Conservation (phyloP, 2,113 vertebrate species). For the Tragelaphus strepsiceros region DNA sequence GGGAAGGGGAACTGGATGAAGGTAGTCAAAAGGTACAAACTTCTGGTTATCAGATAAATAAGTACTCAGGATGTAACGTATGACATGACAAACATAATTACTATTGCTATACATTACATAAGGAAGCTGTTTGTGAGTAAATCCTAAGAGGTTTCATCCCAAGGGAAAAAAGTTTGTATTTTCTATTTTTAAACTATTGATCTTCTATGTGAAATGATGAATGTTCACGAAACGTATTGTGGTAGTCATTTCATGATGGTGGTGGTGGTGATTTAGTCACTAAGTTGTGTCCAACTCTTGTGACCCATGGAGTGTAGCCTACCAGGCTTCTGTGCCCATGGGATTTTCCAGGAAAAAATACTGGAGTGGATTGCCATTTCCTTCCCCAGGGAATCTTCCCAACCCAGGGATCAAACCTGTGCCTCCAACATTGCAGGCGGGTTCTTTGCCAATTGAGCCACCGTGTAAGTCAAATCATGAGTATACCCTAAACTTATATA, state of each 20-base stretch:
- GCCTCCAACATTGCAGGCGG: rapidly evolving
- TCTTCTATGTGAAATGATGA: background rate
- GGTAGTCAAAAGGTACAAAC: background rate
- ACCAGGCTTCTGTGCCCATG: background rate
- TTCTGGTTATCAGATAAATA: background rate
- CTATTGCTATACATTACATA: background rate
- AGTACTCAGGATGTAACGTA: background rate
- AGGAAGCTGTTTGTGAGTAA: background rate
- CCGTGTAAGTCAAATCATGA: background rate
- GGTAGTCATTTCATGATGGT: background rate
- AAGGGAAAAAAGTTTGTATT: background rate
- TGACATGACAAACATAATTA: background rate
- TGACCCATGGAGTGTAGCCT: background rate
- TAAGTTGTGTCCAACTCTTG: background rate
- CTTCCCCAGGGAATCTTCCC: background rate
- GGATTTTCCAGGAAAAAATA: background rate
- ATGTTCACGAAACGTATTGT: background rate
- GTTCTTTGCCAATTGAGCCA: background rate
- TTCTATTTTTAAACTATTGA: background rate
- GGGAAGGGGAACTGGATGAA: background rate
- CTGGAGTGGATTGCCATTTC: background rate
- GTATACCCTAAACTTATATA: background rate
- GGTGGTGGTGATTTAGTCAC: background rate
- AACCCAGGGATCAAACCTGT: background rate
- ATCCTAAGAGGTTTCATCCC: background rate